Evolutionary conservation across 1,140 invertebrate genomes (phyloP), one percentile per base, ranked within the genome.

Genomic region (Halesus radiatus): DNA sequence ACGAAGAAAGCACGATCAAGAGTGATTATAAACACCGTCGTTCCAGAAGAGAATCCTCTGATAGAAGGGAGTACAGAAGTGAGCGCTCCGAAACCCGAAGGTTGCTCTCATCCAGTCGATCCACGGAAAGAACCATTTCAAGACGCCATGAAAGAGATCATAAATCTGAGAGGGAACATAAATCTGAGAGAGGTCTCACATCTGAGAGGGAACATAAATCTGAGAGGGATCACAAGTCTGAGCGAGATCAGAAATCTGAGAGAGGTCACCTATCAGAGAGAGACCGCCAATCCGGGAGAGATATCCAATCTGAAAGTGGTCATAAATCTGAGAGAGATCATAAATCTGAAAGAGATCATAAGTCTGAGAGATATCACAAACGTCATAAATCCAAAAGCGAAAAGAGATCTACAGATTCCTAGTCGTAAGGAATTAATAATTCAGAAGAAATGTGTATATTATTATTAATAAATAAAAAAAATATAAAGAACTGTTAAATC

Each of bases 31-130:
- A 7, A 53, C 45, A 68, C 16, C n/a, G 20, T 26, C 15, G 45
- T 26, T 72, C 68, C n/a, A 45, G 66, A 52, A 72, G 45, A 72
- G 68, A 72, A 52, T 72, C 50, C 32, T 20, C 62, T 2, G n/a
- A 72, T 15, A 52, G 50, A 52, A 72, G 18, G 23, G 7, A 54
- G 1, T 16, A 72, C 23, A 52, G 10, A 8, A 72, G 45, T 15
- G 50, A 72, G 8, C 15, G 10, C 20, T 52, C 13, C 10, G 26
- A 16, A 52, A 52, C 45, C 3, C 37, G 50, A 54, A 52, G 68
- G n/a, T 52, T 70, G 18, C 37, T 13, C 45, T 53, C 68, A 53
- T 26, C 68, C 16, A 72, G 32, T 68, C 64, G 68, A 26, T 72
- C 68, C 52, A 52, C 45, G 10, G 68, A 72, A 18, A 72, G 68